phyloP scores from a whole-genome alignment of 2,888 invertebrate genomes.

The Argyra leucocephala region DNA sequence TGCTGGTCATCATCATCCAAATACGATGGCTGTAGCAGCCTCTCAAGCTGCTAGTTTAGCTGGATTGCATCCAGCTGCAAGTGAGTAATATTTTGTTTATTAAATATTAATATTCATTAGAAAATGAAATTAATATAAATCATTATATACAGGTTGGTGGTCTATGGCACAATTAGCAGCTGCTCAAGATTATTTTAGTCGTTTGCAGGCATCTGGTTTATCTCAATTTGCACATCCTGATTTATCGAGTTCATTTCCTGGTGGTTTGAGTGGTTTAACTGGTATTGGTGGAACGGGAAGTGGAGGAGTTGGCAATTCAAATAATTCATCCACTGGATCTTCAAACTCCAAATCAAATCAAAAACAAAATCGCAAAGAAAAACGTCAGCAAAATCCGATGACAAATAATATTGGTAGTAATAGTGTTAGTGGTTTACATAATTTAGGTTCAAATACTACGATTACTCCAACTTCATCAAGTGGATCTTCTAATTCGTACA shows the following conservation, averaged over 20 bases:
- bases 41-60: conserved; percentile 72
- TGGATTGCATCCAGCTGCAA: conserved; percentile 64
- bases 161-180: conserved; percentile 83
- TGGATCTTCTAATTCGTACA: conserved; percentile 14
- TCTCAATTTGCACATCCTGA: conserved; percentile 60
- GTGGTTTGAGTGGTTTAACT: conserved; percentile 36
- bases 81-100: conserved; percentile 42
- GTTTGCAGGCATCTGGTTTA: conserved; percentile 70
- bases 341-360: conserved; percentile 36
- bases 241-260: conserved; percentile 50
- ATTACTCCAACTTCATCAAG: conserved; percentile 35
- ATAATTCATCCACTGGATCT: conserved; percentile 27
- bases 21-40: conserved; percentile 72
- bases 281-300: conserved; percentile 28
- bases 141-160: conserved; percentile 65
- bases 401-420: conserved; percentile 37
- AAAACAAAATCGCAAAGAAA: conserved; percentile 39
- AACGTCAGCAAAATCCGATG: conserved; percentile 38
- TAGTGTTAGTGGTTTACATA: conserved; percentile 36
- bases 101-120: neutral
- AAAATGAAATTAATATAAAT: neutral
- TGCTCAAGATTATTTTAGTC: conserved; percentile 75
- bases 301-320: conserved; percentile 37
- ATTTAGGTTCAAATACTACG: conserved; percentile 37
- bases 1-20: conserved; percentile 50